These are phyloP conservation scores for Glyphotaelius pellucidus DNA, from an alignment of 2,888 invertebrate species.

Conservation along the genomic window DNA sequence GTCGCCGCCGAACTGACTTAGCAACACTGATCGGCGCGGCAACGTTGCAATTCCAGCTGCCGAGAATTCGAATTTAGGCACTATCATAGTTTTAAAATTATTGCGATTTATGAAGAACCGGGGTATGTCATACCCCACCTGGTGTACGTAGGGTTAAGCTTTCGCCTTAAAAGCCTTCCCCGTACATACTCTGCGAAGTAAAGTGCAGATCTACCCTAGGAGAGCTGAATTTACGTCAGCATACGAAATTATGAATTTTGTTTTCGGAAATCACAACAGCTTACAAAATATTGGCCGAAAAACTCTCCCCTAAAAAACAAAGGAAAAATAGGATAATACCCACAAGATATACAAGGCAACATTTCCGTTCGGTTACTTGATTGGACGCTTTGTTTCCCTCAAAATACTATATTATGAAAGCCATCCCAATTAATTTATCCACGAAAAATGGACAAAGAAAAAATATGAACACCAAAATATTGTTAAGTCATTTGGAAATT, in stretches of 20 bases:
- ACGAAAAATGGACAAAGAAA: neutral
- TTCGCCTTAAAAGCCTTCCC: too few species aligned
- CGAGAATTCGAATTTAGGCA: too few species aligned
- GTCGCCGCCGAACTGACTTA: too few species aligned
- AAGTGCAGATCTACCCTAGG: neutral
- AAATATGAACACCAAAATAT: neutral
- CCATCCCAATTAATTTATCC: slow-evolving; percentile 20
- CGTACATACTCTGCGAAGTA: too few species aligned
- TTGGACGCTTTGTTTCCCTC: neutral
- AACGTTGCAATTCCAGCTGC: too few species aligned
- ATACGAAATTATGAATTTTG: slow-evolving; percentile 12
- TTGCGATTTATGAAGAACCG: too few species aligned
- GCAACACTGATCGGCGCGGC: too few species aligned
- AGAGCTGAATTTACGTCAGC: neutral
- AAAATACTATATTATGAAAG: neutral
- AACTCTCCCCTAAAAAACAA: slow-evolving; percentile 19
- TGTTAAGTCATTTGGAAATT: neutral
- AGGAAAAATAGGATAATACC: slow-evolving; percentile 22
- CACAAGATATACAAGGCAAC: slow-evolving; percentile 14
- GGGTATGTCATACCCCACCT: too few species aligned
- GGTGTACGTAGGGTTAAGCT: too few species aligned
- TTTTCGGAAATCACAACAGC: slow-evolving; percentile 26
- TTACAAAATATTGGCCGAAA: slow-evolving; percentile 29
- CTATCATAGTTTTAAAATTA: too few species aligned
- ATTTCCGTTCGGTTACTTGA: slow-evolving; percentile 3